Evolutionary conservation across 2,888 invertebrate species (phyloP), one percentile per base, ranked within the genome.

Genomic region (Netelia melanura): DNA sequence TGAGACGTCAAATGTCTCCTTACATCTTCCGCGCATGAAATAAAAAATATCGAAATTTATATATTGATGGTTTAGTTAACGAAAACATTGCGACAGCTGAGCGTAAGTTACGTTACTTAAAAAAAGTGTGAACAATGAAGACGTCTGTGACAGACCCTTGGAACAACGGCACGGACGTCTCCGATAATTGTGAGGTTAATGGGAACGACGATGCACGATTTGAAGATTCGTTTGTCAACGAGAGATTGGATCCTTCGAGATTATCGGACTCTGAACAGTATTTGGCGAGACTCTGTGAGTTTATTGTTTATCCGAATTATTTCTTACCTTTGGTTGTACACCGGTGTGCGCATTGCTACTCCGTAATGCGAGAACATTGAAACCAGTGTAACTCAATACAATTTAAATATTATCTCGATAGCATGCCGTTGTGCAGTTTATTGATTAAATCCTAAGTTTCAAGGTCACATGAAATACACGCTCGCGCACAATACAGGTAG

Each of bases 181-280:
- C 74, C n/a, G 79, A 56, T 10, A 23, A 85, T 9, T 52, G 67
- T 43, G 83, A 85, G 67, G 54, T 52, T 2, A 70, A 81, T 58
- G 71, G 21, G 5, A 75, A 82, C 21, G 81, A 80, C 25, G 81
- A 84, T 75, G 72, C 78, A 25, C 74, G 80, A 61, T 92, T 92
- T 44, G 92, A 92, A 52, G 92, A 92, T 84, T 91, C 90, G 44
- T 92, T 92, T 64, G 89, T 92, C 8, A 83, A 85, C 64, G 83
- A 86, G 38, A 54, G 68, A 9, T 65, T 68, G 0, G 86, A 89
- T 61, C 78, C 89, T 6, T 81, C 78, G 1, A 90, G 88, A 87
- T 93, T 96, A 77, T 95, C 95, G 0, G 96, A 96, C 90, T 97
- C 96, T 1, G 95, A 95, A 11, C 95, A 96, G 90, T 96, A 96